Conservation (phyloP, 1,140 invertebrate genomes). For the Gonioctena quinquepunctata region DNA sequence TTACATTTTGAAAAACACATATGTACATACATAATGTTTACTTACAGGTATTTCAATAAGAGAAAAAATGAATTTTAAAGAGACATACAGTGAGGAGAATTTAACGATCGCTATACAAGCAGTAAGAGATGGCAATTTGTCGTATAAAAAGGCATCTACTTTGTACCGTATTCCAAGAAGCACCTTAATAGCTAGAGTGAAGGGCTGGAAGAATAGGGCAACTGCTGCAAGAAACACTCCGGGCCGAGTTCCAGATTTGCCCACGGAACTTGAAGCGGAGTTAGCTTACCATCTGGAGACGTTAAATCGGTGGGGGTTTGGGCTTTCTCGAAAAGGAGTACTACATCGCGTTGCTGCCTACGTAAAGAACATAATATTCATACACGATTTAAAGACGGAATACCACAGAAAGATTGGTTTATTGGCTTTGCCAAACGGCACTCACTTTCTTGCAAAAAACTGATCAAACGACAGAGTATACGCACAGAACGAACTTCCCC, state of each 20-base stretch:
- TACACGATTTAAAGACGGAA: conserved; percentile 50
- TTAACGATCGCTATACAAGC: neutral
- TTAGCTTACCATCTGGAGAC: conserved; percentile 35
- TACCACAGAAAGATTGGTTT: conserved; percentile 54
- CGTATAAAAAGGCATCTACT: neutral
- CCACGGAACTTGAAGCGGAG: conserved; percentile 34
- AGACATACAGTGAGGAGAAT: neutral
- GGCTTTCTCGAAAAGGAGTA: conserved; percentile 45
- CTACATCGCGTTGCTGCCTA: conserved; percentile 43
- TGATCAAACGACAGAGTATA: neutral
- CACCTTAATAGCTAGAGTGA: neutral
- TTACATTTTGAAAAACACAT: neutral
- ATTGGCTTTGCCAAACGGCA: neutral
- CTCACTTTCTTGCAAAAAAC: neutral
- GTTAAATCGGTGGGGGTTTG: conserved; percentile 50
- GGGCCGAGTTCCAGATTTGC: conserved; percentile 38
- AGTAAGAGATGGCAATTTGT: neutral
- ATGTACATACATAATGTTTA: neutral
- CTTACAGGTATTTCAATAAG: too few species aligned
- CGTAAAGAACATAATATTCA: conserved; percentile 42
- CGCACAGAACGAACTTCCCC: neutral
- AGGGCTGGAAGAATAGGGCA: conserved; percentile 12
- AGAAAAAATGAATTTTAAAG: neutral
- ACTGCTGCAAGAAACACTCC: conserved; percentile 22
- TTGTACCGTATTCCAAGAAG: neutral